Evolutionary conservation across 2,113 vertebrate species (phyloP).

Genomic region (Budorcas taxicolor): DNA sequence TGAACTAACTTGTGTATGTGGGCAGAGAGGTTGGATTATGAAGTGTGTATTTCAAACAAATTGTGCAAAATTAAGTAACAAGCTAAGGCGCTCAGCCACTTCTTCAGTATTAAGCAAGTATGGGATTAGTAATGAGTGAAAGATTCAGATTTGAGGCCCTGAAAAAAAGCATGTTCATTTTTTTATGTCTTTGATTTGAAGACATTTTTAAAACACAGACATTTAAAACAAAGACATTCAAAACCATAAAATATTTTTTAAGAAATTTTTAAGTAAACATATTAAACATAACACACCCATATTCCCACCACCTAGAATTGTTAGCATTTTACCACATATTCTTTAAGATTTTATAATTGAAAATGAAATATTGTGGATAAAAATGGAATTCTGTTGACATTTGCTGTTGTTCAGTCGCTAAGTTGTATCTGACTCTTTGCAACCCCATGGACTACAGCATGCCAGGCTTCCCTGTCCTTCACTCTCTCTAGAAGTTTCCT

Average conservation of each 20-base stretch:
- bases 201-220: neutral
- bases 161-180: neutral
- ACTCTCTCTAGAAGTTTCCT: neutral
- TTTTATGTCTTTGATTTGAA: neutral
- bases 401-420: neutral
- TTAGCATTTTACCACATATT: neutral
- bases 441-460: neutral
- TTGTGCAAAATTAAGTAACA: conserved; percentile 21
- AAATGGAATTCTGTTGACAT: neutral
- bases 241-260: neutral
- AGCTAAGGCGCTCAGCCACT: neutral
- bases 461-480: neutral
- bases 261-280: neutral
- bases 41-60: neutral
- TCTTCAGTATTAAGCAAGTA: neutral
- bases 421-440: neutral
- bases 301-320: neutral
- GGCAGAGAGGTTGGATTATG: neutral
- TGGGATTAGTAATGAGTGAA: neutral
- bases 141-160: neutral
- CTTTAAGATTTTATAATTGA: neutral
- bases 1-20: neutral
- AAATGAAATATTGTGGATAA: neutral
- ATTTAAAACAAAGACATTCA: neutral
- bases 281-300: neutral